These are phyloP conservation scores for Ivindomyrus marchei DNA, from an alignment of 2,113 vertebrate species.

Conservation along the genomic window DNA sequence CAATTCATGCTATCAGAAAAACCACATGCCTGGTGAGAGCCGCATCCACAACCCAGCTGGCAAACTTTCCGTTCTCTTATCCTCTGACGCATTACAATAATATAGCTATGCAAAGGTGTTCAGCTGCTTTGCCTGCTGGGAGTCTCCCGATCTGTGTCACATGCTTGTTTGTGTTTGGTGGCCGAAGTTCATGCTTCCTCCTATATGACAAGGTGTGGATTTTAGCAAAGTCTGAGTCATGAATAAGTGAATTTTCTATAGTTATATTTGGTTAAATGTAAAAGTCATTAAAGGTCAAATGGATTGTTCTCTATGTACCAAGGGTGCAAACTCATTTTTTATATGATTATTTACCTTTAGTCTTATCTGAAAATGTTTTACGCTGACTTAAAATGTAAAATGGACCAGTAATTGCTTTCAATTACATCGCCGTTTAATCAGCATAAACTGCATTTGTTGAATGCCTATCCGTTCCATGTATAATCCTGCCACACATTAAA, in stretches of 20 bases:
- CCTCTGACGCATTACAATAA: background rate
- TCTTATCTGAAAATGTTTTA: background rate
- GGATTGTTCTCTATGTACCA: background rate
- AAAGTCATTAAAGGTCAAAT: background rate
- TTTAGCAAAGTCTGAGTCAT: background rate
- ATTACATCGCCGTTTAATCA: background rate
- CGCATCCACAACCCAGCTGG: no score
- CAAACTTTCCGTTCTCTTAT: background rate
- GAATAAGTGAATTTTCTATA: background rate
- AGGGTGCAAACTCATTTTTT: background rate
- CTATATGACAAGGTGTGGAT: background rate
- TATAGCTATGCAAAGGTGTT: background rate
- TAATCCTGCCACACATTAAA: background rate
- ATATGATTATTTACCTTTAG: background rate
- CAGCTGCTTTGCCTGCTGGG: background rate
- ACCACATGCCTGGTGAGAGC: background rate
- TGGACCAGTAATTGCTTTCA: background rate
- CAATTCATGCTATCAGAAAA: background rate
- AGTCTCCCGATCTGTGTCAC: background rate
- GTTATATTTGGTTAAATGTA: background rate
- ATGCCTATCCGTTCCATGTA: background rate
- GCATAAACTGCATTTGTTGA: background rate
- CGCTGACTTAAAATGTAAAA: background rate
- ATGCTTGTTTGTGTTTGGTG: background rate
- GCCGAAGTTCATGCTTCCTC: background rate